Evolutionary conservation across 2,797 vertebrate genomes (phyloP), one percentile per base, ranked within the genome.

Genomic region (Botia almorhae): DNA sequence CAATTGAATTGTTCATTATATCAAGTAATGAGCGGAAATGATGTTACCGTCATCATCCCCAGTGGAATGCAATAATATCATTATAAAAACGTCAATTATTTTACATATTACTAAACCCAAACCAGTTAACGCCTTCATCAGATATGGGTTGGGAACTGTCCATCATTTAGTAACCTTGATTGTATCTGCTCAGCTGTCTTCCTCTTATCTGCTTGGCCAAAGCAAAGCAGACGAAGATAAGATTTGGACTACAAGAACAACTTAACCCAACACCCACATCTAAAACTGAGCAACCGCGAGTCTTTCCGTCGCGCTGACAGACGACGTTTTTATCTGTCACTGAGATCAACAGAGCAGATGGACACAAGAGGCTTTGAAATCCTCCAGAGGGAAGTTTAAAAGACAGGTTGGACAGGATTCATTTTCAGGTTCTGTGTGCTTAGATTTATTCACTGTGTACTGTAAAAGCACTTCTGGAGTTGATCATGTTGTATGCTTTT

Each of bases 161-260:
- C 78, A 68, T 84, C 82, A 76, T 21, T n/a, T 65, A 73, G 48
- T 65, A 29, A 72, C 48, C 72, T 72, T 67, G 53, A 50, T 78
- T 61, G 46, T 29, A 64, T 78, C 70, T 29, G 21, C 71, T 50
- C 53, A 0, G 17, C 68, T 72, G 75, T 76, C 79, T 72, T 73
- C 26, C 68, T 74, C 33, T 77, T 80, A 86, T 86, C 77, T 43
- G 65, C 65, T 5, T 50, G 43, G 46, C 67, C 63, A 55, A 83
- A 80, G 76, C 69, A 78, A 50, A 80, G 76, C 79, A 77, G 56
- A 33, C 8, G 23, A 33, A 76, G 84, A 85, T 83, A 80, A 85
- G 43, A n/a, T 43, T 23, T 29, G 14, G 21, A 51, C 76, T 63
- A 69, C 55, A 58, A 78, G 76, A 33, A 76, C 56, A 71, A 74